Conservation (phyloP, 2,888 invertebrate species). For the Clistopyga incitator region DNA sequence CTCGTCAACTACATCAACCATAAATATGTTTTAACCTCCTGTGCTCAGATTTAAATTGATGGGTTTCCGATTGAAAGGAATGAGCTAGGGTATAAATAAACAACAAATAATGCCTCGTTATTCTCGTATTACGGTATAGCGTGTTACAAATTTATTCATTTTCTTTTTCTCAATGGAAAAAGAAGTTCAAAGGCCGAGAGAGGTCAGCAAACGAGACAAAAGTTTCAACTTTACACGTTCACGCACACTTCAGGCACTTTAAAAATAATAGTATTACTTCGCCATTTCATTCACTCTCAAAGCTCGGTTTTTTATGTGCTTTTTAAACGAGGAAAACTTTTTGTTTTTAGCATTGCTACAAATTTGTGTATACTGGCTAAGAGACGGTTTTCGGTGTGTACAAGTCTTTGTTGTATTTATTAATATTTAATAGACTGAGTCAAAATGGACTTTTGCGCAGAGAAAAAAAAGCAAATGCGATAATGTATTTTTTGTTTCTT, state of each 20-base stretch:
- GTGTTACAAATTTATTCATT: constrained; percentile 32
- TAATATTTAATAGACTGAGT: constrained; percentile 1
- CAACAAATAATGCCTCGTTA: background rate
- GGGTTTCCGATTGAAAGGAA: constrained; percentile 3
- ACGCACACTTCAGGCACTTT: constrained; percentile 58
- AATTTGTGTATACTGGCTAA: constrained; percentile 16
- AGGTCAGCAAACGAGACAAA: constrained; percentile 14
- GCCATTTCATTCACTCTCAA: constrained; percentile 27
- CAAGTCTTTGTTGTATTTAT: constrained; percentile 26
- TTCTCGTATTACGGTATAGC: constrained; percentile 24
- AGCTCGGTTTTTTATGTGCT: constrained; percentile 30
- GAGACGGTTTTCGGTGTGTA: constrained; percentile 32
- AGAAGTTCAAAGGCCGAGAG: constrained; percentile 44
- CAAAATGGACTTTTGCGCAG: constrained; percentile 2
- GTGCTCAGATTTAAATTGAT: background rate
- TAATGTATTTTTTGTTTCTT: background rate
- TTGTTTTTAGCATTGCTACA: constrained; percentile 31
- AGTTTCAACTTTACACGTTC: constrained; percentile 29
- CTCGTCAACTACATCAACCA: background rate
- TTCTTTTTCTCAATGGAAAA: constrained; percentile 1
- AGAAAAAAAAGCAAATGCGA: constrained; percentile 13
- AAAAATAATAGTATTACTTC: constrained; percentile 47
- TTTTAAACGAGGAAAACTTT: background rate
- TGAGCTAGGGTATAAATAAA: background rate
- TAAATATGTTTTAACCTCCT: background rate